Conservation (phyloP, 2,888 invertebrate species). For the Chironomus tentans region DNA sequence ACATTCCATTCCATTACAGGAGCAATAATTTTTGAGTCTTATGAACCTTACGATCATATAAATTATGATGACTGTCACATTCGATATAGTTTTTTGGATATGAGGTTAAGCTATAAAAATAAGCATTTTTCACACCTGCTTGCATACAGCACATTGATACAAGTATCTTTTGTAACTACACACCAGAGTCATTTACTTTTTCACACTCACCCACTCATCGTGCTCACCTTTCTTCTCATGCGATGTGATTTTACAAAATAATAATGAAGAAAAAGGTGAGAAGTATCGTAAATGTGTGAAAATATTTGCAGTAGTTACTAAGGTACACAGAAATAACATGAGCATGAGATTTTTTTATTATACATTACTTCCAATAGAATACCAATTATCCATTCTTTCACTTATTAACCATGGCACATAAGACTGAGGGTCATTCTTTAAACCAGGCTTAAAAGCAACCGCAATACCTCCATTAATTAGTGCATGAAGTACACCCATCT, state of each 20-base stretch:
- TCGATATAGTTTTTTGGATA: neutral
- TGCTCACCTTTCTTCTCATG: too few species aligned
- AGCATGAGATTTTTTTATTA: too few species aligned
- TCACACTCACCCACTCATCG: too few species aligned
- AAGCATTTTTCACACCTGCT: neutral
- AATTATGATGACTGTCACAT: neutral
- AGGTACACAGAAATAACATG: too few species aligned
- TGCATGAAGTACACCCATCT: slow-evolving; percentile 16
- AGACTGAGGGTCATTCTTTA: neutral
- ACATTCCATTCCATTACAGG: neutral
- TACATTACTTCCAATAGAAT: neutral
- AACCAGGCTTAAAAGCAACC: neutral
- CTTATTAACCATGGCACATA: slow-evolving; percentile 18
- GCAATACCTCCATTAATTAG: slow-evolving; percentile 20
- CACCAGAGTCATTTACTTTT: too few species aligned
- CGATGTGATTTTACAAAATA: too few species aligned
- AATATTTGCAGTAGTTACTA: too few species aligned
- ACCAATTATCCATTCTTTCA: slow-evolving; percentile 14
- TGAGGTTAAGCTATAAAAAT: neutral
- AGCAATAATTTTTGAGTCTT: neutral
- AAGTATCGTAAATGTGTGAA: too few species aligned
- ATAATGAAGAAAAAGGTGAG: too few species aligned
- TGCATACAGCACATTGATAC: neutral
- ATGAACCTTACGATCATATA: neutral
- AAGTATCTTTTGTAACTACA: too few species aligned